Evolutionary conservation across 2,113 vertebrate genomes (phyloP).

Genomic region (Bos indicus): DNA sequence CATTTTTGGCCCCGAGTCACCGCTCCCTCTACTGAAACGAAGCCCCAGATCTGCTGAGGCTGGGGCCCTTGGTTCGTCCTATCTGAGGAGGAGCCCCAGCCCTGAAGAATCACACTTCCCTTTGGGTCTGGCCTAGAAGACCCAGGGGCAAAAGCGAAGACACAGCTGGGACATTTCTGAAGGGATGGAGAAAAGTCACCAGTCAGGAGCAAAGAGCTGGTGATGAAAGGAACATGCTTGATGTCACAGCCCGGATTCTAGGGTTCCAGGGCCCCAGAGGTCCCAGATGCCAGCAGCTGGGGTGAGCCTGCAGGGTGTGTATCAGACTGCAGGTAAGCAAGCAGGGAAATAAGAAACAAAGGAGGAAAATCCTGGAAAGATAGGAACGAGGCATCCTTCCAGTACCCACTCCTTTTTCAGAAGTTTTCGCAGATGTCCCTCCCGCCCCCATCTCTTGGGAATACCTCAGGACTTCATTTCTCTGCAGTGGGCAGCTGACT

Average conservation of each 20-base stretch:
- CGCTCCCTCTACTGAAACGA: not conserved
- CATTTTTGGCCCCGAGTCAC: not conserved
- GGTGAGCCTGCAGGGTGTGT: not conserved
- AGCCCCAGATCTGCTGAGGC: not conserved
- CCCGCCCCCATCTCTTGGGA: slow-evolving; percentile 32
- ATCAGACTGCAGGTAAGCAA: not conserved
- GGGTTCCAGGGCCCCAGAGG: not conserved
- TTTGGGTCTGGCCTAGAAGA: not conserved
- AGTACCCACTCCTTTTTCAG: not conserved
- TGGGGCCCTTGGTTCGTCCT: not conserved
- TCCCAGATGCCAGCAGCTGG: not conserved
- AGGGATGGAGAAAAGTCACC: not conserved
- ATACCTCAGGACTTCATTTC: slow-evolving; percentile 40
- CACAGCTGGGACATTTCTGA: not conserved
- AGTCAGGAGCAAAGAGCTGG: not conserved
- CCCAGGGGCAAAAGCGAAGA: not conserved
- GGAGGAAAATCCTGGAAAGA: not conserved
- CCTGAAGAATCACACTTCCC: not conserved
- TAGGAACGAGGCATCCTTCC: not conserved
- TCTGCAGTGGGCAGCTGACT: slow-evolving; percentile 9
- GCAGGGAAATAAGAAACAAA: not conserved
- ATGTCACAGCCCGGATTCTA: not conserved
- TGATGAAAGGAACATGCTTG: not conserved
- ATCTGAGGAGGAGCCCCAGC: not conserved
- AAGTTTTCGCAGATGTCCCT: slow-evolving; percentile 46